Evolutionary conservation across 30 jellyfish, hydroid and myxozoan genomes (phyloP), one percentile per base, ranked within the genome.

Genomic region (Hydractinia echinata): DNA sequence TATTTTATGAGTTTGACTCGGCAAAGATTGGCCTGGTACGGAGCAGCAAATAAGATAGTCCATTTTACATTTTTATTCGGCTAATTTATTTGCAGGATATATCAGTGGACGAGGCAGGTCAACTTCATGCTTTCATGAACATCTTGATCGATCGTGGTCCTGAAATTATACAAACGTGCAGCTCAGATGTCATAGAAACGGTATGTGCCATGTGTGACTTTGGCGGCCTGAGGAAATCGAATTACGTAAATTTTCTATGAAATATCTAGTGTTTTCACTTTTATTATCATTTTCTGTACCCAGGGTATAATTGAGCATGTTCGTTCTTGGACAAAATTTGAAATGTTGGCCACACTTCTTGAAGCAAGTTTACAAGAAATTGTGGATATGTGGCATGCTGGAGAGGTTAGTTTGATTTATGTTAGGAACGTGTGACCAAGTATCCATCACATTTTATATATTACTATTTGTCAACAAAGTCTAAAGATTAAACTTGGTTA

Each of bases 311-410:
- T 62, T 19, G 94, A 79, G 5, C 89, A 60, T n/a, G 76, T 91
- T 4, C 95, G 86, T 15, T 86, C 94, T 20, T 91, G 96, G 96
- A 82, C 79, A 49, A 86, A 85, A 62, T 91, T 86, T 76, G 81
- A 72, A 61, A 86, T 76, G 54, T 51, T 91, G 54, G 74, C 76
- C 7, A 66, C 56, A 53, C 82, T 91, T 85, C 60, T 91, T 96
- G 96, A 91, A 10, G 91, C 95, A 6, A 86, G 96, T 50, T 81
- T 91, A 67, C 96, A 86, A 79, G 95, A 85, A 50, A 86, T 91
- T 7, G 96, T 86, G 55, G 97, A 86, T 18, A 21, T 54, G 87
- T 66, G 83, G 87, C 44, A 80, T 20, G 16, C 53, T 49, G 83
- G 87, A 11, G 83, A 61, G 83, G 87, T 80, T 10, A 7, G 77